These are phyloP conservation scores for Mormyrus iriodes DNA, from an alignment of 2,113 vertebrate genomes.

Conservation along the genomic window DNA sequence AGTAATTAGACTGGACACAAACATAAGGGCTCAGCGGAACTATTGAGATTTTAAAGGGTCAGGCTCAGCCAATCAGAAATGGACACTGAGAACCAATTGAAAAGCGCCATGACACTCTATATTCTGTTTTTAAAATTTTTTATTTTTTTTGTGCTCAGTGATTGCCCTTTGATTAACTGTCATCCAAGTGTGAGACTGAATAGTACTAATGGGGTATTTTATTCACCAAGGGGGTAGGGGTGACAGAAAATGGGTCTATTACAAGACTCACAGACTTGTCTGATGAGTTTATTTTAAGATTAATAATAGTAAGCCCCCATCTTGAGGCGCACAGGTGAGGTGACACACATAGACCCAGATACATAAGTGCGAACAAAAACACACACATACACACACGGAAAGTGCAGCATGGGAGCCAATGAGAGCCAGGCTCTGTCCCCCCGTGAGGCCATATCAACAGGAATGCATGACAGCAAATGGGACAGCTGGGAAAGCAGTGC, in stretches of 20 bases:
- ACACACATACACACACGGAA: conserved; percentile 33
- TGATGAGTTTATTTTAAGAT: not conserved
- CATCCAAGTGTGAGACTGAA: conserved; percentile 1
- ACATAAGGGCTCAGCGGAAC: conserved; percentile 17
- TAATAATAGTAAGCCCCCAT: not conserved
- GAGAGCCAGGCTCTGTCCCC: conserved; percentile 58
- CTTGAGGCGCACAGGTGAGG: not conserved
- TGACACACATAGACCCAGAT: not conserved
- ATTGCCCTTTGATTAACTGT: conserved; percentile 21
- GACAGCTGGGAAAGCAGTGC: conserved; percentile 55
- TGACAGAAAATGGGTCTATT: conserved; percentile 15
- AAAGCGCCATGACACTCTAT: conserved; percentile 13
- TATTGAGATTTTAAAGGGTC: conserved; percentile 13
- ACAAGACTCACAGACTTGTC: not conserved
- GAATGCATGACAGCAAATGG: conserved; percentile 41
- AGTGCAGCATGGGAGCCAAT: conserved; percentile 44
- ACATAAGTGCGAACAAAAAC: not conserved
- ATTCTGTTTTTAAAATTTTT: not conserved
- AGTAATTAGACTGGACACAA: conserved; percentile 26
- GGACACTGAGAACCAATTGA: not conserved
- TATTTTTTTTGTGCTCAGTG: not conserved
- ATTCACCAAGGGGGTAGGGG: not conserved
- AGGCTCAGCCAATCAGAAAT: conserved; percentile 15
- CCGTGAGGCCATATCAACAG: conserved; percentile 51
- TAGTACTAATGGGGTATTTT: conserved; percentile 7